Percentiles rank a stretch among this genome's conserved stretches.
Evolutionary conservation across 2,113 vertebrate genomes (phyloP).

Genomic region (Poeciliopsis occidentalis): DNA sequence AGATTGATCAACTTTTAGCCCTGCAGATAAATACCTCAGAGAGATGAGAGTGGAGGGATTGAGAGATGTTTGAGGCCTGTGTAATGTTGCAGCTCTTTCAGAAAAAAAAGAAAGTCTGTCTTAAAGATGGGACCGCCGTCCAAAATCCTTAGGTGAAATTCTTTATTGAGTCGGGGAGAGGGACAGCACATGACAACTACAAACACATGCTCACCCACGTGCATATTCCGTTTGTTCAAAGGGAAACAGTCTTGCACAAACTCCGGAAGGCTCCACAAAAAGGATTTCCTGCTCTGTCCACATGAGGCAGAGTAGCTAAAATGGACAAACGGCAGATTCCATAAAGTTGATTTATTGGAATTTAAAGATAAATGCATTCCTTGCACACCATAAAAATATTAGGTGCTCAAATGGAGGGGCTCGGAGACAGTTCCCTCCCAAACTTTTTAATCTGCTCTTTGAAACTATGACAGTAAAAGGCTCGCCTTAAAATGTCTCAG

Average conservation of each 20-base stretch:
- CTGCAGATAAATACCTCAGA: slow-evolving; percentile 54
- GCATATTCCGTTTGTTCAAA: slow-evolving; percentile 37
- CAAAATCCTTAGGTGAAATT: slow-evolving; percentile 72
- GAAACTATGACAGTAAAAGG: slow-evolving; percentile 46
- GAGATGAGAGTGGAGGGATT: slow-evolving; percentile 52
- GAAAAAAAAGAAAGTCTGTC: slow-evolving; percentile 44
- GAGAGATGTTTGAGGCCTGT: slow-evolving; percentile 59
- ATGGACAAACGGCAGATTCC: slow-evolving; percentile 74
- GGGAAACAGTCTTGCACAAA: slow-evolving; percentile 49
- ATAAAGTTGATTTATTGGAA: slow-evolving; percentile 80
- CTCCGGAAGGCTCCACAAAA: slow-evolving; percentile 48
- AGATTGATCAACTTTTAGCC: slow-evolving; percentile 62
- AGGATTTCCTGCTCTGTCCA: slow-evolving; percentile 72
- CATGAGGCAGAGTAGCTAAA: slow-evolving; percentile 67
- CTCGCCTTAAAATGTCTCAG: slow-evolving; percentile 45
- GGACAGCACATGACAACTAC: slow-evolving; percentile 53
- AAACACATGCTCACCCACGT: slow-evolving; percentile 24
- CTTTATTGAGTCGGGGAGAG: slow-evolving; percentile 69
- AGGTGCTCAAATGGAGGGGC: slow-evolving; percentile 72
- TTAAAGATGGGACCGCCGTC: slow-evolving; percentile 42
- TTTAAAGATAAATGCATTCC: slow-evolving; percentile 80
- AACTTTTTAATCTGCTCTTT: slow-evolving; percentile 79
- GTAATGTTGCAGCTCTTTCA: slow-evolving; percentile 58
- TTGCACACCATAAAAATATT: slow-evolving; percentile 77
- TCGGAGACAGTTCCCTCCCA: slow-evolving; percentile 54